Evolutionary conservation across 2,888 invertebrate genomes (phyloP).

Genomic region (Cataglyphis albicans): DNA sequence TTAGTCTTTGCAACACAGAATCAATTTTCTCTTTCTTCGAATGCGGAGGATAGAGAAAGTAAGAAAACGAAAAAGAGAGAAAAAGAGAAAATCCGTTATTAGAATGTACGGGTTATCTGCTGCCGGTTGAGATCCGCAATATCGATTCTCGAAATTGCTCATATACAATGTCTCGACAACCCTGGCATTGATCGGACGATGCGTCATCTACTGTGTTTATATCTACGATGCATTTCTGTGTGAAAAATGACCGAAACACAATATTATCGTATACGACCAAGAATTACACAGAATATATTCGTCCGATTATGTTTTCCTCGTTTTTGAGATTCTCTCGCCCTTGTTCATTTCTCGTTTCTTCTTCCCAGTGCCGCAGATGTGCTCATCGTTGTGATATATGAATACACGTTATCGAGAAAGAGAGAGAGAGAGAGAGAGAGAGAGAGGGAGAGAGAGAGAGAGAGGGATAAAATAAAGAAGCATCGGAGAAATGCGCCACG

Average conservation of each 20-base stretch:
- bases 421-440: background rate
- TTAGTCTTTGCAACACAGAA: background rate
- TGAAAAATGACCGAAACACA: constrained; percentile 9
- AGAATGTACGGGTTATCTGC: constrained; percentile 18
- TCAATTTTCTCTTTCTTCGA: constrained; percentile 16
- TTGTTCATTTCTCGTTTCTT: constrained; percentile 52
- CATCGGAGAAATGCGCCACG: background rate
- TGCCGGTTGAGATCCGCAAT: constrained; percentile 36
- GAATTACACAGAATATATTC: background rate
- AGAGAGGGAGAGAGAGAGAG: background rate
- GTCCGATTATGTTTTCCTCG: constrained; percentile 20
- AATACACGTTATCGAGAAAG: background rate
- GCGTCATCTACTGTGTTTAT: constrained; percentile 12
- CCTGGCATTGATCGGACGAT: constrained; percentile 33
- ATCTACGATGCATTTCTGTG: constrained; percentile 29
- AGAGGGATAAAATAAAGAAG: constrained; percentile 1
- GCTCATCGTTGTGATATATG: constrained; percentile 23
- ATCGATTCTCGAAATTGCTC: constrained; percentile 40
- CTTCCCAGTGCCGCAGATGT: constrained; percentile 20
- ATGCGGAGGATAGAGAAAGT: constrained; percentile 22
- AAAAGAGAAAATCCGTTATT: constrained; percentile 33
- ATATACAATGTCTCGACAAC: constrained; percentile 17
- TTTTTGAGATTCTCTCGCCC: constrained; percentile 44
- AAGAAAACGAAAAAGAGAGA: constrained; percentile 20
- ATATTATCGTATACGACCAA: constrained; percentile 18